Percentiles rank a stretch among this genome's conserved stretches.
Evolutionary conservation across 2,888 invertebrate species (phyloP).

Genomic region (Sipha maydis): DNA sequence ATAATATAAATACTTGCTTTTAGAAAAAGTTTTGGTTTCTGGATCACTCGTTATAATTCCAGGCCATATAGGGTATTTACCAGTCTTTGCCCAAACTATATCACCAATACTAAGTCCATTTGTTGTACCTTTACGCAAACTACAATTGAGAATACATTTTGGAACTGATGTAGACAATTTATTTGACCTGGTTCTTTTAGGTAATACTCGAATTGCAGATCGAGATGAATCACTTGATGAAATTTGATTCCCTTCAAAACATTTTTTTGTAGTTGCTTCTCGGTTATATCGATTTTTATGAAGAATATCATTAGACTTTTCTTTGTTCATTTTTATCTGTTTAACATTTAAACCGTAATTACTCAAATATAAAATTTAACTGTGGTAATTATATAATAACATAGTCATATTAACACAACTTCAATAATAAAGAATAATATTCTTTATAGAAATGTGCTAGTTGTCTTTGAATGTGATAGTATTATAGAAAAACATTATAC

Average conservation of each 20-base stretch:
- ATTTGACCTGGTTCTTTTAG: not conserved
- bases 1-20: slow-evolving; percentile 8
- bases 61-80: slow-evolving; percentile 50
- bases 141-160: not conserved
- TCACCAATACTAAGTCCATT: slow-evolving; percentile 16
- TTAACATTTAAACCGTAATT: not conserved
- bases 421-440: not conserved
- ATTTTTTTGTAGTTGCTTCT: slow-evolving; percentile 1
- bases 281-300: slow-evolving; percentile 44
- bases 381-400: too few species aligned
- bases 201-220: not conserved
- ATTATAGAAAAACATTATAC: not conserved
- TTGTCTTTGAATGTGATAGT: not conserved
- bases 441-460: not conserved
- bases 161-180: not conserved
- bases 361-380: not conserved
- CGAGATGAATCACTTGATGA: not conserved
- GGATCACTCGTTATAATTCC: slow-evolving; percentile 36
- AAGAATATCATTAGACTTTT: not conserved
- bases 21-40: not conserved
- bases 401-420: not conserved
- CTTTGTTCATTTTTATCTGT: not conserved
- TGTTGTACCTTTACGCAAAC: not conserved
- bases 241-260: not conserved
- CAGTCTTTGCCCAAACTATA: slow-evolving; percentile 51